These are phyloP conservation scores for Laticauda laticaudata DNA, from an alignment of 2,113 vertebrate species.

Conservation along the genomic window DNA sequence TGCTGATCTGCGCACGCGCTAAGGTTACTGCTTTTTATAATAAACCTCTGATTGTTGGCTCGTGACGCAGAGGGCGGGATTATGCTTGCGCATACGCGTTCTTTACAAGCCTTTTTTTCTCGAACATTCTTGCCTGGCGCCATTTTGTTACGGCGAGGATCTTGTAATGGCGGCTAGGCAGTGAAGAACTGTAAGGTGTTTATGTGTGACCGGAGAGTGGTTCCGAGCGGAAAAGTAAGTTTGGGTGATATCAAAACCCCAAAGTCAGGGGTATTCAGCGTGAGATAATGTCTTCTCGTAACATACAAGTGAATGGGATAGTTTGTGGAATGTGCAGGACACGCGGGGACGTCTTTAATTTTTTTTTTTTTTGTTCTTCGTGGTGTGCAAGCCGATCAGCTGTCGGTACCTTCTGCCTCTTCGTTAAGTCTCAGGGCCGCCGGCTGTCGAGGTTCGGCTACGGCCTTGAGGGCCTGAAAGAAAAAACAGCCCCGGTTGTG, in stretches of 20 bases:
- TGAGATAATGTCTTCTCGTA: not conserved
- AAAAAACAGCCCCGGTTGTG: not conserved
- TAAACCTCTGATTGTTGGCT: not conserved
- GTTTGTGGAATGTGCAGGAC: not conserved
- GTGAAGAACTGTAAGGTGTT: not conserved
- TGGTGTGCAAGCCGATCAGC: not conserved
- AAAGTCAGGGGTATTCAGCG: not conserved
- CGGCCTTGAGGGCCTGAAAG: not conserved
- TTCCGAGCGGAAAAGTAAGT: not conserved
- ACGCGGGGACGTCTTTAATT: too few relatives aligned
- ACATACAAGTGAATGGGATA: not conserved
- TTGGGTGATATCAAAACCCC: not conserved
- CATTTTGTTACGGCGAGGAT: not conserved
- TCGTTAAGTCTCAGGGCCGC: not conserved
- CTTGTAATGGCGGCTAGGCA: not conserved
- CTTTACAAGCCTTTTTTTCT: not conserved
- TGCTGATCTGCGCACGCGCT: not conserved
- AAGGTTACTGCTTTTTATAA: not conserved
- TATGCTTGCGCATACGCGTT: not conserved
- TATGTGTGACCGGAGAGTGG: not conserved
- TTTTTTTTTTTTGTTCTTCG: too few relatives aligned
- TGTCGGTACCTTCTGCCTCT: not conserved
- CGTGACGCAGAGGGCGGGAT: not conserved
- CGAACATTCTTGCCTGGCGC: not conserved
- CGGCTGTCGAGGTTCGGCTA: not conserved